phyloP scores from a whole-genome alignment of 37 sponge, comb jelly and placozoan genomes.

The Dysidea cf. avara region DNA sequence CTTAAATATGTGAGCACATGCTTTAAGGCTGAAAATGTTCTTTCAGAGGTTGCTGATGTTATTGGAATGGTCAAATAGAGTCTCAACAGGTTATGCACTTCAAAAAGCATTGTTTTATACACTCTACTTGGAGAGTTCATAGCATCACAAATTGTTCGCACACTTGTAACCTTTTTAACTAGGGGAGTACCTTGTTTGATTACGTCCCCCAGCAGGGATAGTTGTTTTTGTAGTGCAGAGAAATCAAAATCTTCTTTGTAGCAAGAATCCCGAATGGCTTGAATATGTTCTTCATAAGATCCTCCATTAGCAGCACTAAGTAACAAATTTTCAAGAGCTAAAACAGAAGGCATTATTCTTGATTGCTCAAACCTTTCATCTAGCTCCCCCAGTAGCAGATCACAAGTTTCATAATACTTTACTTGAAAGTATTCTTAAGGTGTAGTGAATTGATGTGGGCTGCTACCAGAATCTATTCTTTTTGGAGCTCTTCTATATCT shows the following conservation, averaged over 20 bases:
- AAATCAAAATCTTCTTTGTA: constrained; percentile 58
- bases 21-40: constrained; percentile 50
- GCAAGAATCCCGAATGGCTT: constrained; percentile 24
- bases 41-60: constrained; percentile 66
- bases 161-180: constrained; percentile 51
- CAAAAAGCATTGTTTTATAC: constrained; percentile 32
- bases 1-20: constrained; percentile 50
- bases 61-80: constrained; percentile 70
- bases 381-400: neutral
- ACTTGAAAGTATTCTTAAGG: neutral
- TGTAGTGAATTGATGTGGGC: neutral
- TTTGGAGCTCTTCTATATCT: constrained; percentile 10
- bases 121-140: constrained; percentile 23
- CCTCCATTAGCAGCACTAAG: constrained; percentile 45
- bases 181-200: constrained; percentile 24
- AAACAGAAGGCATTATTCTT: neutral
- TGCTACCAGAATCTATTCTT: constrained; percentile 1
- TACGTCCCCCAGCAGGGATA: constrained; percentile 47
- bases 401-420: neutral
- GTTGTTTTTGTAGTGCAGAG: constrained; percentile 25
- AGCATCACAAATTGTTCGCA: constrained; percentile 60
- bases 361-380: constrained; percentile 4
- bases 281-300: constrained; percentile 9
- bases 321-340: constrained; percentile 27
- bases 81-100: constrained; percentile 42